Percentiles rank a stretch among this genome's conserved stretches.
These are phyloP conservation scores for Chloroceryle amazona DNA, from an alignment of 2,797 vertebrate species.

Conservation along the genomic window DNA sequence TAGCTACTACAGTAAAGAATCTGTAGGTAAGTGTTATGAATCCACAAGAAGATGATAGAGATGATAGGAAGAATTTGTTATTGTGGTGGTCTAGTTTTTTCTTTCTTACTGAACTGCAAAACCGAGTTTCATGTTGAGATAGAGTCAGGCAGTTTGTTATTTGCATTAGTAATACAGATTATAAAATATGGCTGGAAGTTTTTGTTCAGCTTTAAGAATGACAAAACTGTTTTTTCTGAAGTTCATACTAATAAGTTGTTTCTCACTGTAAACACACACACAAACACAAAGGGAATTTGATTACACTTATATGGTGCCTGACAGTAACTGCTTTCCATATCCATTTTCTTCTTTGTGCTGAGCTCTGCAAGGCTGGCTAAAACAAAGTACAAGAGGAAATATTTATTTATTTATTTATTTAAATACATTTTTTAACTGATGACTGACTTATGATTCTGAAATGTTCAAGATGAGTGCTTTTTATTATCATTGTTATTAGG, in stretches of 20 bases:
- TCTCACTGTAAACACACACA: fast-evolving
- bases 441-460: not conserved
- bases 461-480: not conserved
- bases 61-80: not conserved
- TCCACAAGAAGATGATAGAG: not conserved
- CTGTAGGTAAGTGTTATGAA: not conserved
- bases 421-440: not conserved
- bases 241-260: not conserved
- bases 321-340: not conserved
- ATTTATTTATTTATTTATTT: not conserved
- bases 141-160: not conserved
- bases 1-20: not conserved
- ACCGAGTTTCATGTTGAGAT: not conserved
- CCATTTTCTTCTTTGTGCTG: not conserved
- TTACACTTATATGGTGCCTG: not conserved
- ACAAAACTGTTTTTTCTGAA: not conserved
- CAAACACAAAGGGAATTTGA: not conserved
- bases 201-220: not conserved
- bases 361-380: not conserved
- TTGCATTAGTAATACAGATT: not conserved
- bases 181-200: not conserved
- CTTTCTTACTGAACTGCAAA: not conserved
- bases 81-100: not conserved
- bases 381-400: not conserved
- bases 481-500: not conserved